Percentiles rank a stretch among this genome's conserved stretches.
phyloP scores from a whole-genome alignment of 2,113 vertebrate genomes.

The Rhinogobius similis region DNA sequence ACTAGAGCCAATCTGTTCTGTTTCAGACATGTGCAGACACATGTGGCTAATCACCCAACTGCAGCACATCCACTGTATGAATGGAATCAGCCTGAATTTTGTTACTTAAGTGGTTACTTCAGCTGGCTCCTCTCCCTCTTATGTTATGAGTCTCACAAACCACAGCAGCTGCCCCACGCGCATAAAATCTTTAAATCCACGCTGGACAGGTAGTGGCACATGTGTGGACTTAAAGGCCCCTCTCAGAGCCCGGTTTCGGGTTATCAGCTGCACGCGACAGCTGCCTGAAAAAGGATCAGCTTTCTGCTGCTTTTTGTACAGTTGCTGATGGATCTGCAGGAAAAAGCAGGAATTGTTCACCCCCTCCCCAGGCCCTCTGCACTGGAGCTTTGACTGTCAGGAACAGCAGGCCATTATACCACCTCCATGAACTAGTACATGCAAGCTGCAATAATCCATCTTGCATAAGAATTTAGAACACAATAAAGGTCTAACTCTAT shows the following conservation, averaged over 20 bases:
- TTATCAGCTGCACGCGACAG: conserved; percentile 82
- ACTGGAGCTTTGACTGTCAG: conserved; percentile 68
- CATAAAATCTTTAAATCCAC: conserved; percentile 75
- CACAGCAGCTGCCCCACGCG: conserved; percentile 71
- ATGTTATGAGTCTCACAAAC: conserved; percentile 47
- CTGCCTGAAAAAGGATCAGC: conserved; percentile 72
- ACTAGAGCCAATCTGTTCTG: conserved; percentile 37
- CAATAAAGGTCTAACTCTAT: not conserved
- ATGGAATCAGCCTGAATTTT: conserved; percentile 19
- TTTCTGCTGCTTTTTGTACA: conserved; percentile 74
- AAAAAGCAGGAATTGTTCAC: conserved; percentile 59
- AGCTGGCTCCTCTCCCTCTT: conserved; percentile 15
- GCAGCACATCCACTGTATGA: conserved; percentile 22
- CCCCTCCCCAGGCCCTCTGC: conserved; percentile 40
- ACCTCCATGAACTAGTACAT: conserved; percentile 46
- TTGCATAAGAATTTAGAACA: not conserved
- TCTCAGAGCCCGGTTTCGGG: conserved; percentile 46
- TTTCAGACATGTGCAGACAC: conserved; percentile 60
- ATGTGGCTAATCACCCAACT: conserved; percentile 55
- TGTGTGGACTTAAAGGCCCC: conserved; percentile 72
- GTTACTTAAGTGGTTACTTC: conserved; percentile 27
- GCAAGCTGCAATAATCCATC: not conserved
- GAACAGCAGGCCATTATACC: conserved; percentile 67
- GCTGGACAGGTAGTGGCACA: conserved; percentile 80
- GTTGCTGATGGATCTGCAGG: conserved; percentile 72